Evolutionary conservation across 2,113 vertebrate species (phyloP), one percentile per base, ranked within the genome.

Genomic region (Solea senegalensis): DNA sequence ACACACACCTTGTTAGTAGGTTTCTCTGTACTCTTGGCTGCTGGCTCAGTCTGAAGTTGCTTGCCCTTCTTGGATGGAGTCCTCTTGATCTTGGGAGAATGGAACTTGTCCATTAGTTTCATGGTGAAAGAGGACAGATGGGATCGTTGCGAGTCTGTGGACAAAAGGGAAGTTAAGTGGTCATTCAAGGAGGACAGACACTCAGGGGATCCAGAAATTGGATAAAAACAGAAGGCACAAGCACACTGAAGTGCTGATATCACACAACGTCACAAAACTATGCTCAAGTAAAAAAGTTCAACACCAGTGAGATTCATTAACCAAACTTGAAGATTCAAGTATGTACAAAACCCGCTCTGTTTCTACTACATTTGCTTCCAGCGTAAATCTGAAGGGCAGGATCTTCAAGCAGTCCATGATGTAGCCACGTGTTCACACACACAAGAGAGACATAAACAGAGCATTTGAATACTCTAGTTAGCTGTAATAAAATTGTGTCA

Each of bases 21-120:
- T 89, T 98, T 98, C 91, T 98, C 97, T 0, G 94, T 88, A 2
- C 86, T 91, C 82, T 95, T 98, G 85, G 95, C 94, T 0, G 95
- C 89, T 43, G 95, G 94, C 54, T 98, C 98, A 0, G 88, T 92
- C 84, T 95, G 95, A 61, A 88, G 92, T 66, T 96, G 97, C 76
- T 98, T 99, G 65, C 96, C 94, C 86, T 98, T 99, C 93, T 98
- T 99, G 12, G 98, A 98, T 4, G 97, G 98, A 0, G 96, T 98
- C 74, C 97, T 94, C 93, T 98, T 98, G 92, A 98, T 98, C 92
- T 98, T 99, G 76, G 97, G 98, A 2, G 98, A 98, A 84, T 98
- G 97, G 93, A 99, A 98, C 88, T 99, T 99, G 93, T 98, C 96
- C 93, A 95, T 99, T 83, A 99, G 88, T 90, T 98, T 99, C 97